Evolutionary conservation across 2,113 vertebrate genomes (phyloP).

Genomic region (Xiphophorus hellerii): DNA sequence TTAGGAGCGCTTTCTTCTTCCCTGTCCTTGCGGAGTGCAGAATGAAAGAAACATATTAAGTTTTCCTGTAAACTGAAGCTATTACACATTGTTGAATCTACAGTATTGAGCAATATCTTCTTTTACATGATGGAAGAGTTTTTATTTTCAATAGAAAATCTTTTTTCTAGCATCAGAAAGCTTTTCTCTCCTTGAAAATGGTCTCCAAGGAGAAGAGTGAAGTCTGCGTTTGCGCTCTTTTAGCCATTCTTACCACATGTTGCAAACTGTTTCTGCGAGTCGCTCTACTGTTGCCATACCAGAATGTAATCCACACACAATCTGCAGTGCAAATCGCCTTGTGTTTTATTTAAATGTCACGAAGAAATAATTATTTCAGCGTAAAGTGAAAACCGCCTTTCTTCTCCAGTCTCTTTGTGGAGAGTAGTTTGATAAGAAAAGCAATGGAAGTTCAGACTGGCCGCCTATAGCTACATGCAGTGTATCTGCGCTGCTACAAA

Average conservation of each 20-base stretch:
- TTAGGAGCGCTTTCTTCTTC: neutral
- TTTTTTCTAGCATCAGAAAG: neutral
- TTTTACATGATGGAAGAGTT: neutral
- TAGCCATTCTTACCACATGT: neutral
- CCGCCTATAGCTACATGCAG: neutral
- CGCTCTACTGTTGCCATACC: neutral
- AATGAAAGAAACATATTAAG: neutral
- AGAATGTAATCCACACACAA: neutral
- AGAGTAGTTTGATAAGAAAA: neutral
- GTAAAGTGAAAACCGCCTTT: conserved; percentile 12
- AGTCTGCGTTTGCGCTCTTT: too few relatives aligned
- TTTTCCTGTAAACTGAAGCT: neutral
- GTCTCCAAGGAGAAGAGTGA: neutral
- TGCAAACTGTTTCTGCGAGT: neutral
- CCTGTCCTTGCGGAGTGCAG: neutral
- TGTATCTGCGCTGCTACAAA: conserved; percentile 5
- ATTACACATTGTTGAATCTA: neutral
- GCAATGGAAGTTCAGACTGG: neutral
- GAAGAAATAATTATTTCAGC: conserved; percentile 23
- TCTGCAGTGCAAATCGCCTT: neutral
- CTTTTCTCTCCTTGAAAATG: neutral
- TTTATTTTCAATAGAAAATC: neutral
- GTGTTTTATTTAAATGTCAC: conserved; percentile 7
- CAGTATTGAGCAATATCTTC: neutral
- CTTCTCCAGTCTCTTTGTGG: conserved; percentile 1